These are phyloP conservation scores for Caenorhabditis virilis DNA, from an alignment of 2,888 invertebrate genomes.

Conservation along the genomic window DNA sequence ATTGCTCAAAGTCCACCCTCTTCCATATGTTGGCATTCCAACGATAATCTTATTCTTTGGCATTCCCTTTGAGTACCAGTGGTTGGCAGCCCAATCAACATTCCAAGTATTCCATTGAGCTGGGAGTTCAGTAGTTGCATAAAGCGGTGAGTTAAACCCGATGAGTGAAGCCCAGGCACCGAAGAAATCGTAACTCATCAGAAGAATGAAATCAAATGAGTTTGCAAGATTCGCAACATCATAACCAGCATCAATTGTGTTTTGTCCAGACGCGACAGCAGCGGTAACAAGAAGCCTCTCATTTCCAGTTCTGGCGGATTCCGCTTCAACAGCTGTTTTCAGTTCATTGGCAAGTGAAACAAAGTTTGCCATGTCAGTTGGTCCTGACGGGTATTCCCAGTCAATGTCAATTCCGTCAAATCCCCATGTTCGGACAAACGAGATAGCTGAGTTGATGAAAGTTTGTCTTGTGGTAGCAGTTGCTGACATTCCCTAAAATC, in stretches of 20 bases:
- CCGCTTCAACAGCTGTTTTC: conserved; percentile 54
- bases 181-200: conserved; percentile 64
- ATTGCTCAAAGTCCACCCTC: conserved; percentile 62
- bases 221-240: conserved; percentile 74
- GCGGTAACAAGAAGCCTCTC: conserved; percentile 79
- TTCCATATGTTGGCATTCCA: conserved; percentile 64
- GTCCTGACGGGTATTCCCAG: conserved; percentile 71
- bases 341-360: conserved; percentile 63
- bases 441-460: conserved; percentile 74
- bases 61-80: conserved; percentile 73
- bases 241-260: conserved; percentile 85
- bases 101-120: conserved; percentile 55
- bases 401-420: conserved; percentile 70
- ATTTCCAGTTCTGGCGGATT: conserved; percentile 45
- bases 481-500: conserved; percentile 63
- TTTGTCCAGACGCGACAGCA: conserved; percentile 86
- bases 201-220: conserved; percentile 55
- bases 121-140: conserved; percentile 43
- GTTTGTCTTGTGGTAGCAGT: conserved; percentile 57
- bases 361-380: conserved; percentile 68
- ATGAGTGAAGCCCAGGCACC: conserved; percentile 55
- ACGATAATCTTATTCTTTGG: conserved; percentile 62
- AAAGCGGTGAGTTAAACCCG: conserved; percentile 58
- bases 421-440: conserved; percentile 65
- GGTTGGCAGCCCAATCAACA: conserved; percentile 81